Conservation (phyloP, 2,888 invertebrate genomes). For the Epistrophe eligans region DNA sequence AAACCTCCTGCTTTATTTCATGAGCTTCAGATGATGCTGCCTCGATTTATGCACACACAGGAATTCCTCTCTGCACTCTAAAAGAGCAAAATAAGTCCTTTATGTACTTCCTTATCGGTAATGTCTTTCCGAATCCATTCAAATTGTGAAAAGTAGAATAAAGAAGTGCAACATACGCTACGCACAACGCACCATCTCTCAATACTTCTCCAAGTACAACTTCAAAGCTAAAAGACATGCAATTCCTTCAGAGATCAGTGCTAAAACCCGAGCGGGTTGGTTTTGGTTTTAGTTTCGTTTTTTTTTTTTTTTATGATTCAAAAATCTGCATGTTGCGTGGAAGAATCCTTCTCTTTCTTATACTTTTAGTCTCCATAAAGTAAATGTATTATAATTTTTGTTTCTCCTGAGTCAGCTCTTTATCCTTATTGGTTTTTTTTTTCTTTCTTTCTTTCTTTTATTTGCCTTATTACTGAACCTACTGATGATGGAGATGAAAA, state of each 20-base stretch:
- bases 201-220: slow-evolving; percentile 3
- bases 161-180: slow-evolving; percentile 71
- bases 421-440: slow-evolving; percentile 54
- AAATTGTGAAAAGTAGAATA: slow-evolving; percentile 76
- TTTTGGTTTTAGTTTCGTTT: not conserved
- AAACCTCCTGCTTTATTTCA: not conserved
- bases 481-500: not conserved
- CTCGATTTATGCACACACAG: slow-evolving; percentile 72
- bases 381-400: slow-evolving; percentile 63
- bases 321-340: slow-evolving; percentile 53
- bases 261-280: slow-evolving; percentile 48
- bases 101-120: slow-evolving; percentile 76
- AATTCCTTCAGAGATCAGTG: slow-evolving; percentile 36
- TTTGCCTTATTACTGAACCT: slow-evolving; percentile 59
- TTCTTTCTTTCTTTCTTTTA: slow-evolving; percentile 29
- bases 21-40: slow-evolving; percentile 8
- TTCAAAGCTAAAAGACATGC: slow-evolving; percentile 8
- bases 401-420: slow-evolving; percentile 20
- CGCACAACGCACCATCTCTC: slow-evolving; percentile 53
- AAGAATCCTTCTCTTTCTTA: slow-evolving; percentile 51
- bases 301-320: not conserved
- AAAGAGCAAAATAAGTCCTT: slow-evolving; percentile 73
- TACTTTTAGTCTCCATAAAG: slow-evolving; percentile 65
- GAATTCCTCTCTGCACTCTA: slow-evolving; percentile 51
- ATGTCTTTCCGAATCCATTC: slow-evolving; percentile 76